Evolutionary conservation across 1,140 invertebrate genomes (phyloP).

Genomic region (Agrypnia vestita): DNA sequence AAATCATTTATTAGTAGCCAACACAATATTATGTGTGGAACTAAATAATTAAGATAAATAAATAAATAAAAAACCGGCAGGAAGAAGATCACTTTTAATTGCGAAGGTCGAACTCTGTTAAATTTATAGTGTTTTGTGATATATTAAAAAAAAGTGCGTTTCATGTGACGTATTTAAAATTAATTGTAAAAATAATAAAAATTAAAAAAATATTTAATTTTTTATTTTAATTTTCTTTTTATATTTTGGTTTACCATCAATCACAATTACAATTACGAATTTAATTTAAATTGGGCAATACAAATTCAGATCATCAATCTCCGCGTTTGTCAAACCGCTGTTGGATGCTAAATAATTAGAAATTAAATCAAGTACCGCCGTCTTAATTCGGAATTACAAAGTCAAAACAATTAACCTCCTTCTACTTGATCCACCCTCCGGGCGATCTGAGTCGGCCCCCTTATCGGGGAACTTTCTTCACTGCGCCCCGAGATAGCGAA

Average conservation of each 20-base stretch:
- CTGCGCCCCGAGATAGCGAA: background rate
- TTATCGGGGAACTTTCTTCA: background rate
- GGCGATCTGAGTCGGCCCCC: background rate
- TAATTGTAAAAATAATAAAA: too few relatives aligned
- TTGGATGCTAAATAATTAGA: background rate
- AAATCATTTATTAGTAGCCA: too few relatives aligned
- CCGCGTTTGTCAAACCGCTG: background rate
- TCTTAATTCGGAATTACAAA: conserved; percentile 21
- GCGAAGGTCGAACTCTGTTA: too few relatives aligned
- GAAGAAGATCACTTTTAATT: too few relatives aligned
- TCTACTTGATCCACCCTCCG: conserved; percentile 13
- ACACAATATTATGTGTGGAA: too few relatives aligned
- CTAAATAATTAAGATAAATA: too few relatives aligned
- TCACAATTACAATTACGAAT: background rate
- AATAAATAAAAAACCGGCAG: too few relatives aligned
- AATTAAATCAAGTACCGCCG: background rate
- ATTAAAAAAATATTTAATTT: too few relatives aligned
- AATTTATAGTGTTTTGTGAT: too few relatives aligned
- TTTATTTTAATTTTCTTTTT: too few relatives aligned
- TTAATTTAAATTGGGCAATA: background rate
- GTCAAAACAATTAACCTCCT: conserved; percentile 36
- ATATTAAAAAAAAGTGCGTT: too few relatives aligned
- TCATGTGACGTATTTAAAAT: too few relatives aligned
- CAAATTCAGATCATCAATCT: background rate
- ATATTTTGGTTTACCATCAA: background rate